phyloP scores from a whole-genome alignment of 1,140 invertebrate genomes.

The Ditylenchus dipsaci region DNA sequence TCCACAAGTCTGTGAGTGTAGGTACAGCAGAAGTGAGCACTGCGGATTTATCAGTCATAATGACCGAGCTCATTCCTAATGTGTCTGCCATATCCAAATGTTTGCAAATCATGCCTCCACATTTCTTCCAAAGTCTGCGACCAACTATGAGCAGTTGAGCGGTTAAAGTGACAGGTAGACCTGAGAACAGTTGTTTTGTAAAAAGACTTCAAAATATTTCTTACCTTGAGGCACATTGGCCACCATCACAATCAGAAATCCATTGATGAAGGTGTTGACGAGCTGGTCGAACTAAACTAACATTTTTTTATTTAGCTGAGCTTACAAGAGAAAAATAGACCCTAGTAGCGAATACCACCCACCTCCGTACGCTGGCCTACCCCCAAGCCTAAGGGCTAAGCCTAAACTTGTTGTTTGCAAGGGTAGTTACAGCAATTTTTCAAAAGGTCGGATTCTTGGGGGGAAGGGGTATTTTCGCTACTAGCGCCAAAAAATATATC shows the following conservation, averaged over 20 bases:
- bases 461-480: no score
- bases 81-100: conserved; percentile 37
- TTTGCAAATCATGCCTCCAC: conserved; percentile 36
- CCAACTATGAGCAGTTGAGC: conserved; percentile 40
- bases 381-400: no score
- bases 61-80: conserved; percentile 35
- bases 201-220: background rate
- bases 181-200: conserved; percentile 16
- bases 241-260: conserved; percentile 39
- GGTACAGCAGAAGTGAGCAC: conserved; percentile 9
- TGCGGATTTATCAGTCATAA: conserved; percentile 22
- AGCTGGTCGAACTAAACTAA: conserved; percentile 24
- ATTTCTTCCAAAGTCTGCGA: conserved; percentile 28
- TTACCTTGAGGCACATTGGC: conserved; percentile 40
- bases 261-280: conserved; percentile 43
- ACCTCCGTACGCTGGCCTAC: no score
- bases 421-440: no score
- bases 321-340: no score
- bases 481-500: no score
- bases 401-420: no score
- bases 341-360: no score
- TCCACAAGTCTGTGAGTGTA: conserved; percentile 17
- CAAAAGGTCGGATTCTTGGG: no score
- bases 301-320: no score
- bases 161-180: conserved; percentile 44